These are phyloP conservation scores for Hirundichthys speculiger DNA, from an alignment of 2,113 vertebrate species.

Conservation along the genomic window DNA sequence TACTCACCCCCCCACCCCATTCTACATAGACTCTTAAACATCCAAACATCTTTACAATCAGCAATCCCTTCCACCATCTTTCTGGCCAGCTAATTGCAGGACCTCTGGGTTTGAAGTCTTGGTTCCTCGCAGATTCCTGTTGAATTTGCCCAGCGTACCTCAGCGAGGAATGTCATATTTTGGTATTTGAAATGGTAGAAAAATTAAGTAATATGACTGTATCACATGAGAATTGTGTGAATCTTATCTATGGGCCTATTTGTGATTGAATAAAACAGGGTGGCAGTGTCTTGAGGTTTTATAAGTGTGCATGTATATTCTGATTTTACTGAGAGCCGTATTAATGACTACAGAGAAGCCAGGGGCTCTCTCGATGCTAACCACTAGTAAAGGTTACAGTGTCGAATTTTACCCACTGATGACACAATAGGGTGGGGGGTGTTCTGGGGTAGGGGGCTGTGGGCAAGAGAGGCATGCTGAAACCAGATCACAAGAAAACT, in stretches of 20 bases:
- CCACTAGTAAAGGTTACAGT: conserved; percentile 5
- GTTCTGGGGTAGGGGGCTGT: too few species aligned
- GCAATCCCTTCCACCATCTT: conserved; percentile 68
- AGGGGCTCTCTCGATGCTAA: conserved; percentile 5
- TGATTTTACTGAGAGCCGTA: conserved; percentile 5
- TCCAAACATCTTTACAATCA: too few species aligned
- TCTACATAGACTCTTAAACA: too few species aligned
- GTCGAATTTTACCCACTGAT: conserved; percentile 2
- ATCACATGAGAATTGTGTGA: conserved; percentile 5
- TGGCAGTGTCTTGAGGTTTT: conserved; percentile 3
- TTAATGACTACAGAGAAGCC: conserved; percentile 7
- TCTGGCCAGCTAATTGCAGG: conserved; percentile 64
- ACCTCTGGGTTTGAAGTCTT: conserved; percentile 46
- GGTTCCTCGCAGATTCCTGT: conserved; percentile 17
- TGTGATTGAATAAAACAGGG: conserved; percentile 5
- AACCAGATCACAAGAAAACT: conserved; percentile 10
- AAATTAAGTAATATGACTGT: conserved; percentile 24
- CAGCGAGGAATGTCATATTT: not conserved
- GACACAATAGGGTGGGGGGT: not conserved
- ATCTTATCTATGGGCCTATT: not conserved
- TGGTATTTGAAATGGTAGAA: conserved; percentile 46
- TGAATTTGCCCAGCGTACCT: conserved; percentile 2
- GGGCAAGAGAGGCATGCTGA: not conserved
- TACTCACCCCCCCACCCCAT: too few species aligned
- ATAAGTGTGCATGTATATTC: conserved; percentile 7